These are phyloP conservation scores for Dendrophyllia cribrosa DNA, from an alignment of 64 coral and sea anemone genomes.

Conservation along the genomic window DNA sequence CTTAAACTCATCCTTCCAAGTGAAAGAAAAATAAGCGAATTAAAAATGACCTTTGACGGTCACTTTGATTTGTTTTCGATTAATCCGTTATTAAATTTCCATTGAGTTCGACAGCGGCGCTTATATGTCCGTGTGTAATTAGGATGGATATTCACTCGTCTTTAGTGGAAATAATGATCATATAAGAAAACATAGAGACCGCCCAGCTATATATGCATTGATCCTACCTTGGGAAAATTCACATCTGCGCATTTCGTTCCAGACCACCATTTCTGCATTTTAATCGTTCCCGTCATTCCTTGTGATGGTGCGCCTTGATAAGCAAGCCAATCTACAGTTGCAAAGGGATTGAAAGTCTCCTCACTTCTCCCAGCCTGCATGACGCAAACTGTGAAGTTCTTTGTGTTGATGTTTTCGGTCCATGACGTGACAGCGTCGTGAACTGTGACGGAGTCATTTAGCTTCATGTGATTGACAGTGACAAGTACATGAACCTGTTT, in stretches of 20 bases:
- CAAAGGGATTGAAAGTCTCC: conserved; percentile 28
- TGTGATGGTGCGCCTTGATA: conserved; percentile 62
- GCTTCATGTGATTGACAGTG: conserved; percentile 53
- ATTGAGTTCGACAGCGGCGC: no score
- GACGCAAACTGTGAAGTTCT: conserved; percentile 60
- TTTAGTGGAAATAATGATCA: no score
- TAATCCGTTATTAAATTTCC: no score
- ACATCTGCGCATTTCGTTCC: conserved; percentile 65
- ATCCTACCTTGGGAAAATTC: conserved; percentile 45
- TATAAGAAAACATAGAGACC: no score
- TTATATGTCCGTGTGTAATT: no score
- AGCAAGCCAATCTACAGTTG: conserved; percentile 68
- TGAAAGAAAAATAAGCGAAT: neutral
- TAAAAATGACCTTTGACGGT: no score
- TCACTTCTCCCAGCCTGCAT: conserved; percentile 69
- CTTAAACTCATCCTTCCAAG: conserved; percentile 28
- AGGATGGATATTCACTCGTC: no score
- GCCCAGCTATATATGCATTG: neutral
- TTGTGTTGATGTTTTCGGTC: conserved; percentile 27
- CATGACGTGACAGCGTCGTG: conserved; percentile 49
- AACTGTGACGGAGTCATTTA: conserved; percentile 47
- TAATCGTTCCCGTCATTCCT: conserved; percentile 58
- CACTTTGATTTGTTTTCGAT: no score
- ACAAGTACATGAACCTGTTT: conserved; percentile 36
- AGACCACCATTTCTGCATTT: conserved; percentile 70